These are phyloP conservation scores for Eustalomyia histrio DNA, from an alignment of 2,888 invertebrate genomes.

Conservation along the genomic window DNA sequence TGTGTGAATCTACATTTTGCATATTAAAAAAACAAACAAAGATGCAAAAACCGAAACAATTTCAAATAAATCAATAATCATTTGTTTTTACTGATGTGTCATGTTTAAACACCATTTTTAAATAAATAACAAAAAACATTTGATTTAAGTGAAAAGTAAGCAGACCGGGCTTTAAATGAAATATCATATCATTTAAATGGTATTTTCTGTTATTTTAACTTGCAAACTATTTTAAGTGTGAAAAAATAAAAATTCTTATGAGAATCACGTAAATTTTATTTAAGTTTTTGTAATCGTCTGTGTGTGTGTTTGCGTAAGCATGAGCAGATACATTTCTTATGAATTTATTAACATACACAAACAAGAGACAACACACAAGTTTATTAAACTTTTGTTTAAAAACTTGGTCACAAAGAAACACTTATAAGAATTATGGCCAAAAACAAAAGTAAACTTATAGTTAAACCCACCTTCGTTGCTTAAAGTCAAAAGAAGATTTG, in stretches of 20 bases:
- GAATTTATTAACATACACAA: conserved; percentile 42
- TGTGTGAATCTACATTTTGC: too few species aligned
- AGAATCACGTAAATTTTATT: conserved; percentile 52
- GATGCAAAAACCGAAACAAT: too few species aligned
- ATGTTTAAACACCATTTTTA: too few species aligned
- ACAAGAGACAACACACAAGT: conserved; percentile 3
- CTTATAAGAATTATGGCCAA: not conserved
- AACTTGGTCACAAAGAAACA: not conserved
- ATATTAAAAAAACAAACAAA: too few species aligned
- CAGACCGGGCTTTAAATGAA: too few species aligned
- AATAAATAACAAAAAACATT: too few species aligned
- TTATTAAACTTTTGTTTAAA: conserved; percentile 30
- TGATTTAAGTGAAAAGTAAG: too few species aligned
- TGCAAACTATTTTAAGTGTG: too few species aligned
- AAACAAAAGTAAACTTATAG: conserved; percentile 2
- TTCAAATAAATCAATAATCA: too few species aligned
- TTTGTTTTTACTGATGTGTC: too few species aligned
- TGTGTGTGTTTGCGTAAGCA: conserved; percentile 30
- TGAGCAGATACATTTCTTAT: conserved; percentile 6
- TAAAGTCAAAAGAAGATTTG: not conserved
- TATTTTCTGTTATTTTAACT: too few species aligned
- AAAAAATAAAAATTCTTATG: not conserved
- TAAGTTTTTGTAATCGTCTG: conserved; percentile 27
- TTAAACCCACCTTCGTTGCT: conserved; percentile 10
- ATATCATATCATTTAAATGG: too few species aligned